These are phyloP conservation scores for Thripadectes ignobilis DNA, from an alignment of 2,797 vertebrate genomes.

Conservation along the genomic window DNA sequence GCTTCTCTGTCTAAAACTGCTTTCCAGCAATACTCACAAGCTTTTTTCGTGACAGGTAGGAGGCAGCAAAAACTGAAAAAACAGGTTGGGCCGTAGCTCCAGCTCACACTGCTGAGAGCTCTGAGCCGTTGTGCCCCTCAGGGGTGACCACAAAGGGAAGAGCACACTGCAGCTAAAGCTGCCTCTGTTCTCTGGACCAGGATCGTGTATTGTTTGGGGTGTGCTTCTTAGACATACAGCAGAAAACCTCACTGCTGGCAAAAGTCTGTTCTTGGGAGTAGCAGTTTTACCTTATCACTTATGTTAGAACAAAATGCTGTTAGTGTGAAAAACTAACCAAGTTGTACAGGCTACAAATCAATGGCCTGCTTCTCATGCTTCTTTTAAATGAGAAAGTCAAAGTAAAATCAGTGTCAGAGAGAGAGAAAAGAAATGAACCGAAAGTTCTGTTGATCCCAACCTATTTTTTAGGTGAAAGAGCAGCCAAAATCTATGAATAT, in stretches of 20 bases:
- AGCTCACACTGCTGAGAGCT: background rate
- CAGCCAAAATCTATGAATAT: background rate
- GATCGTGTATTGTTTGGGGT: fast-evolving
- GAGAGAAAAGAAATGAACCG: background rate
- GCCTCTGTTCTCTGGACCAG: background rate
- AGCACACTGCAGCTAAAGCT: background rate
- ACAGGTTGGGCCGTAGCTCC: background rate
- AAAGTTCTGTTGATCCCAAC: background rate
- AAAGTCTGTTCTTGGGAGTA: background rate
- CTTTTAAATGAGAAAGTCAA: background rate
- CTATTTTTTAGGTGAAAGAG: background rate
- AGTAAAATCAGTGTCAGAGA: background rate
- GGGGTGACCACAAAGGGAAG: background rate
- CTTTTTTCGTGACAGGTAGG: background rate
- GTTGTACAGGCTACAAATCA: background rate
- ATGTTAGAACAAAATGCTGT: background rate
- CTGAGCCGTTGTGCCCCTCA: background rate
- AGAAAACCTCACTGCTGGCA: background rate
- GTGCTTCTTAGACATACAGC: background rate
- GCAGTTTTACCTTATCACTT: background rate
- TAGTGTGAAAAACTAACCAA: background rate
- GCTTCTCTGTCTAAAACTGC: background rate
- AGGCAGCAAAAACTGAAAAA: background rate
- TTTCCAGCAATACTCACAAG: background rate
- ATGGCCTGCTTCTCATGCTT: background rate